Base-by-base conservation (phyloP, 2,888 invertebrate genomes). In the Apodemia zela region DNA sequence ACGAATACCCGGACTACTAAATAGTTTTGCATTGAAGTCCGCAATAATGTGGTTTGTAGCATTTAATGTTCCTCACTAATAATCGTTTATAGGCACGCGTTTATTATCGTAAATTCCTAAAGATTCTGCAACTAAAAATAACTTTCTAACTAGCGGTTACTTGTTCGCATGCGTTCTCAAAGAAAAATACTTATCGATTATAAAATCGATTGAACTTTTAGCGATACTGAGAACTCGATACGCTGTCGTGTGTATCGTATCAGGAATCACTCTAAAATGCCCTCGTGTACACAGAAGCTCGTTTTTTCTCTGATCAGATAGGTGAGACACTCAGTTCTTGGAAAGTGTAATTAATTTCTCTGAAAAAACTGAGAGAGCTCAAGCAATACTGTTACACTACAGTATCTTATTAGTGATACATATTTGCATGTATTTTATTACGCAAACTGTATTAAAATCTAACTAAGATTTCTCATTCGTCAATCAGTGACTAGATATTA, bases 311-410 rank as follows among this genome's bases (percentile, higher is more conserved):
- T 78, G 74, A 82, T 81, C 79, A 79, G 81, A 85, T 84, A 82
- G 82, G 81, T 80, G 18, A 13, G 45, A 45, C n/a, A 54, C 54
- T 15, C 49, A 25, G 25, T 88, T 89, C 87, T 82, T 71, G 72
- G 85, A 85, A 89, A 82, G 71, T 79, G 80, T 80, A 82, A 82
- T 85, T 84, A 84, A 82, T 84, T 88, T 89, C 89, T 80, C 77
- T 80, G 86, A 87, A 88, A 79, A 74, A 70, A 74, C 76, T 77
- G 75, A 73, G 74, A 75, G 62, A 76, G 76, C 78, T 57, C 60
- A 49, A 58, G 29, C 38, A n/a, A 59, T 62, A 64, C 45, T 25
- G 21, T 8, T 18, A 21, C 4, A 11, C 11, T 18, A 13, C 10
- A 25, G 29, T 54, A 7, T 25, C 25, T 25, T 13, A 25, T 54